Evolutionary conservation across 2,888 invertebrate species (phyloP).

Genomic region (Drosophila colorata): DNA sequence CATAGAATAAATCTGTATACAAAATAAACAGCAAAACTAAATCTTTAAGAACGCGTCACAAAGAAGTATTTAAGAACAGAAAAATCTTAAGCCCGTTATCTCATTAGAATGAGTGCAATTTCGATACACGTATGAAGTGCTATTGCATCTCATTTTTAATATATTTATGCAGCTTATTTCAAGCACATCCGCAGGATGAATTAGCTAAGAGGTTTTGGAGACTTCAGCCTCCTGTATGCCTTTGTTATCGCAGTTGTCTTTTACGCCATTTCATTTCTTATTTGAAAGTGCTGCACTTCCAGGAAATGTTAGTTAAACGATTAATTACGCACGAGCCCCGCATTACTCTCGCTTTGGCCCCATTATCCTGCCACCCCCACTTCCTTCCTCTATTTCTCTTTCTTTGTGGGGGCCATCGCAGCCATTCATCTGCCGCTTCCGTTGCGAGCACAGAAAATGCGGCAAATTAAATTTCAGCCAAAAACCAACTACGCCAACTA

Average conservation of each 20-base stretch:
- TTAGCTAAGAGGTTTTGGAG: constrained; percentile 18
- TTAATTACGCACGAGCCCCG: constrained; percentile 69
- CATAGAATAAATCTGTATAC: too few relatives aligned
- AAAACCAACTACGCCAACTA: constrained; percentile 69
- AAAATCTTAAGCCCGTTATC: not conserved
- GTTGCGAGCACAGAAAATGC: constrained; percentile 53
- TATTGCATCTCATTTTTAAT: not conserved
- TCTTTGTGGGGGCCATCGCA: constrained; percentile 16
- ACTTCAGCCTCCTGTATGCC: constrained; percentile 10
- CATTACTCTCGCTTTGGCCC: constrained; percentile 40
- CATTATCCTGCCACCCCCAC: not conserved
- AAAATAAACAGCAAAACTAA: not conserved
- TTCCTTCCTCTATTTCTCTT: not conserved
- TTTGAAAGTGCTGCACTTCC: constrained; percentile 52
- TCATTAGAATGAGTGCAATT: not conserved
- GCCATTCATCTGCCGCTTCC: constrained; percentile 59
- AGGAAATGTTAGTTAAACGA: constrained; percentile 72
- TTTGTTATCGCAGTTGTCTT: constrained; percentile 63
- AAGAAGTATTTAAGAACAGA: constrained; percentile 2
- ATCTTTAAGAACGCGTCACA: not conserved
- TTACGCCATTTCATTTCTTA: constrained; percentile 53
- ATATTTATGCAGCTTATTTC: constrained; percentile 30
- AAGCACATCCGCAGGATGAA: constrained; percentile 24
- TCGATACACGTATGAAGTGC: not conserved
- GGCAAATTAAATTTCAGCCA: constrained; percentile 74